phyloP scores from a whole-genome alignment of 2,797 vertebrate species.

The Meda fulgida region DNA sequence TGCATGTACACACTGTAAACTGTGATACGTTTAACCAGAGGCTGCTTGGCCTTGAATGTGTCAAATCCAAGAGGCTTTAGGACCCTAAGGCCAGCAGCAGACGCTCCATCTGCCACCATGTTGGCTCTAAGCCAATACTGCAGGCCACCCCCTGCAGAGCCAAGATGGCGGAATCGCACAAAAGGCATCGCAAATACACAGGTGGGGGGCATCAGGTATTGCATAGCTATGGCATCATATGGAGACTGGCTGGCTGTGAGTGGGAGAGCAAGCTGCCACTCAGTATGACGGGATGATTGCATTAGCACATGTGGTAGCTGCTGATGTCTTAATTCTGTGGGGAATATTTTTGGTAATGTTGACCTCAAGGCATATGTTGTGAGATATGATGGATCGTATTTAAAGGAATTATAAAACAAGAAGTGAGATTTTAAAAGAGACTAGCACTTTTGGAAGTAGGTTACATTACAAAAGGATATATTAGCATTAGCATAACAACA shows the following conservation, averaged over 20 bases:
- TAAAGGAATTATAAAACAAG: slow-evolving; percentile 20
- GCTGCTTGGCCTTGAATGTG: slow-evolving; percentile 44
- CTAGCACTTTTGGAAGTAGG: not conserved
- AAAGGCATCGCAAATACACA: slow-evolving; percentile 39
- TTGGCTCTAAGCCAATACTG: slow-evolving; percentile 72
- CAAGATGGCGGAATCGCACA: slow-evolving; percentile 67
- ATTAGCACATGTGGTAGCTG: slow-evolving; percentile 32
- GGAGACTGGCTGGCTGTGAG: slow-evolving; percentile 52
- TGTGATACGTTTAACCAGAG: slow-evolving; percentile 63
- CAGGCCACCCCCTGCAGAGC: slow-evolving; percentile 61
- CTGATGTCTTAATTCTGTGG: slow-evolving; percentile 34
- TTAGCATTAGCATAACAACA: not conserved
- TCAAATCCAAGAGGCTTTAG: slow-evolving; percentile 48
- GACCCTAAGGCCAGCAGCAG: slow-evolving; percentile 65
- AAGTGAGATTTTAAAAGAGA: slow-evolving; percentile 19
- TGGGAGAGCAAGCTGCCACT: slow-evolving; percentile 56
- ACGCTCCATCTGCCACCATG: slow-evolving; percentile 79
- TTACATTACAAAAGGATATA: not conserved
- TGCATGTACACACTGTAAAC: slow-evolving; percentile 73
- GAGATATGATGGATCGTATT: not conserved
- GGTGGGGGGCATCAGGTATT: slow-evolving; percentile 58
- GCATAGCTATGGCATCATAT: slow-evolving; percentile 58
- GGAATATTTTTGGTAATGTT: slow-evolving; percentile 28
- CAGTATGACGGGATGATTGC: slow-evolving; percentile 18
- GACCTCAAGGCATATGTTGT: slow-evolving; percentile 31